These are phyloP conservation scores for Cranoglanis bouderius DNA, from an alignment of 2,113 vertebrate species.

Conservation along the genomic window DNA sequence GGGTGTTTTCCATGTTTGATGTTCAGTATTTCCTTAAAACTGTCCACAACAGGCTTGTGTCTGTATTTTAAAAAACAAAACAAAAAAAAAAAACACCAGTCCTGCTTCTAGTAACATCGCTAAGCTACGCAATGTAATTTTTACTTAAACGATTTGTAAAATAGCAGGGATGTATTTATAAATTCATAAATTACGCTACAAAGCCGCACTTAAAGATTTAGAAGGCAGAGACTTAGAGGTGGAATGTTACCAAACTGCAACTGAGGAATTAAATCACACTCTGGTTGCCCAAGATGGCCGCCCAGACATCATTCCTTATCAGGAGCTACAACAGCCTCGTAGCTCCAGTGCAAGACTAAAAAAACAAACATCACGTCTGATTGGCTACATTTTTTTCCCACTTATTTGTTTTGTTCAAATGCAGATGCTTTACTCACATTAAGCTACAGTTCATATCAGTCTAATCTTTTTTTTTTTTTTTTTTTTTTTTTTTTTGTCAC, in stretches of 20 bases:
- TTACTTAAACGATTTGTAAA: neutral
- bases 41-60: neutral
- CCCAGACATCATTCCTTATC: neutral
- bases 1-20: neutral
- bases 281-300: neutral
- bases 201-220: neutral
- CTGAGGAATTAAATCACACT: neutral
- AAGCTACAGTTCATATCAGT: neutral
- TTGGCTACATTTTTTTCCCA: neutral
- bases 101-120: neutral
- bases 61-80: too few relatives aligned
- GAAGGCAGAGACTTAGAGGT: neutral
- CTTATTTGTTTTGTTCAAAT: too few relatives aligned
- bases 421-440: neutral
- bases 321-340: neutral
- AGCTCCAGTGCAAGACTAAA: neutral
- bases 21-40: neutral
- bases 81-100: too few relatives aligned
- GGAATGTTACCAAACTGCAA: neutral
- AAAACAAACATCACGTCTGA: neutral
- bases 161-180: neutral
- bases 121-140: neutral
- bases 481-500: neutral
- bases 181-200: neutral
- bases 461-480: neutral